A percentile compares a stretch with the other conserved stretches of the same genome.
Conservation (phyloP, 2,888 invertebrate genomes). For the Trichopoda pennipes region DNA sequence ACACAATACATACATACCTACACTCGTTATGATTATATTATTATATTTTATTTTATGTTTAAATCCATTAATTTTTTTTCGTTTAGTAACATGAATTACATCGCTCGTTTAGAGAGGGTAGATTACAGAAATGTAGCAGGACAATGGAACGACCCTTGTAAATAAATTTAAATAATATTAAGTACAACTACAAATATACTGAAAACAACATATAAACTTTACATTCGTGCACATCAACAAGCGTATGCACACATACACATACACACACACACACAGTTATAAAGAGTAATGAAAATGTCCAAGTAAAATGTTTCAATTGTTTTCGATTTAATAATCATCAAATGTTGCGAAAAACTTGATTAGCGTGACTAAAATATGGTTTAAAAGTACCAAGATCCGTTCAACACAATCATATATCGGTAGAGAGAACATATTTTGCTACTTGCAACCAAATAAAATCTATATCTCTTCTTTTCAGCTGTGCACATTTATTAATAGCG, state of each 20-base stretch:
- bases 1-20: background rate
- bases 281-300: constrained; percentile 26
- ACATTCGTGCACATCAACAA: no score
- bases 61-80: constrained; percentile 56
- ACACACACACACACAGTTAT: background rate
- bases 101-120: constrained; percentile 18
- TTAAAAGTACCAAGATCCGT: no score
- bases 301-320: background rate
- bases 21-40: constrained; percentile 26
- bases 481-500: no score
- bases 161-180: constrained; percentile 42
- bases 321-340: no score
- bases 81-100: constrained; percentile 54
- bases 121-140: constrained; percentile 30
- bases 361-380: no score
- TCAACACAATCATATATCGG: no score
- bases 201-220: background rate
- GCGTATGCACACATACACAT: background rate
- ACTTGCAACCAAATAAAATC: no score
- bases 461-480: no score
- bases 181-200: constrained; percentile 1
- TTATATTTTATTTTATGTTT: constrained; percentile 4
- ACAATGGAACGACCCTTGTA: constrained; percentile 40
- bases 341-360: no score
- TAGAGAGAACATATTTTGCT: no score